Evolutionary conservation across 2,797 vertebrate genomes (phyloP).

Genomic region (Miichthys miiuy): DNA sequence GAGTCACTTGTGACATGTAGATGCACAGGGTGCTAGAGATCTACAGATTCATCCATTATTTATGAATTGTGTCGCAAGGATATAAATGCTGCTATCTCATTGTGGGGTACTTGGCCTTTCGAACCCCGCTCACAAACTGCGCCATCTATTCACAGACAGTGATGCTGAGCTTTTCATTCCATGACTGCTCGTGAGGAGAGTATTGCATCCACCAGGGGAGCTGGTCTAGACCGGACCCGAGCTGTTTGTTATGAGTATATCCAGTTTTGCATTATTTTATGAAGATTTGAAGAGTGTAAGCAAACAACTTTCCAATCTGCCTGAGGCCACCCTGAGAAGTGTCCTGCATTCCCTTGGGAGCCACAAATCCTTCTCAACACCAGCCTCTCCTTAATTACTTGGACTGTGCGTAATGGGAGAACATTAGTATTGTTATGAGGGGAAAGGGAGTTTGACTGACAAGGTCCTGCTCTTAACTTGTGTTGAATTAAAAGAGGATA

Average conservation of each 20-base stretch:
- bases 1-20: conserved; percentile 84
- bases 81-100: conserved; percentile 80
- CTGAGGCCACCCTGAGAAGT: conserved; percentile 51
- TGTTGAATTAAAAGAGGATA: conserved; percentile 98
- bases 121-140: conserved; percentile 69
- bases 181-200: conserved; percentile 42
- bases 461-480: conserved; percentile 97
- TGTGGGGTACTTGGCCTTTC: conserved; percentile 79
- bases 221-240: conserved; percentile 50
- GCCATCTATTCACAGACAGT: conserved; percentile 61
- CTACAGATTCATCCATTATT: conserved; percentile 83
- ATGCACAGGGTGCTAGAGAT: conserved; percentile 76
- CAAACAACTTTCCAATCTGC: conserved; percentile 65
- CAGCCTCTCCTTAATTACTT: conserved; percentile 92
- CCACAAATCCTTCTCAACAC: conserved; percentile 75
- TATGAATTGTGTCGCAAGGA: conserved; percentile 78
- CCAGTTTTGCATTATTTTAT: conserved; percentile 64
- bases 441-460: conserved; percentile 92
- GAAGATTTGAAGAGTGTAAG: conserved; percentile 62
- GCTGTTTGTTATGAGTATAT: conserved; percentile 53
- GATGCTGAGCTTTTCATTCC: conserved; percentile 74
- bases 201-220: conserved; percentile 58
- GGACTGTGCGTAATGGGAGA: conserved; percentile 83
- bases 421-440: conserved; percentile 80
- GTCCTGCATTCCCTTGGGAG: conserved; percentile 64